phyloP scores from a whole-genome alignment of 2,113 vertebrate species.

The Coptodon bakossiorum region DNA sequence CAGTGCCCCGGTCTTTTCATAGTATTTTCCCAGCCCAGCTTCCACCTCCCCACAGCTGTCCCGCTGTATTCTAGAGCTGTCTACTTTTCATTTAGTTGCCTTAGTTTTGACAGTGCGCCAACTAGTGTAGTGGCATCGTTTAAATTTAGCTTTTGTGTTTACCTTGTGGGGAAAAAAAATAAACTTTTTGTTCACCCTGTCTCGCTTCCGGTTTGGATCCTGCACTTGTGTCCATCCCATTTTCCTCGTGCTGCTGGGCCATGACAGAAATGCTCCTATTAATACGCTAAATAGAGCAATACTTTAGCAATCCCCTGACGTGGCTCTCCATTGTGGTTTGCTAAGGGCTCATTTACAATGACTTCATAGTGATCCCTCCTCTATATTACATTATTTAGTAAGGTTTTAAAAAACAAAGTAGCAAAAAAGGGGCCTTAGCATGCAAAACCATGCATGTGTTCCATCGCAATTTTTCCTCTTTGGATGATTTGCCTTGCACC shows the following conservation, averaged over 20 bases:
- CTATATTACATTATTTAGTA: neutral
- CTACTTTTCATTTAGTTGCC: neutral
- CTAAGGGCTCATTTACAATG: neutral
- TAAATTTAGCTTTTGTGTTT: neutral
- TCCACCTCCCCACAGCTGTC: neutral
- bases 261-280: neutral
- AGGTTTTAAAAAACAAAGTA: neutral
- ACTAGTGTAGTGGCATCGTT: neutral
- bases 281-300: neutral
- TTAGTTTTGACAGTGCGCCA: neutral
- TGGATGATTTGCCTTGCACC: neutral
- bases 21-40: neutral
- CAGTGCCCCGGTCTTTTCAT: neutral
- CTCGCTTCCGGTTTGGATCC: neutral
- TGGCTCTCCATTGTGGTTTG: neutral
- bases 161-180: neutral
- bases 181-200: neutral
- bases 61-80: neutral
- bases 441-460: neutral
- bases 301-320: neutral
- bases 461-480: neutral
- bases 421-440: neutral
- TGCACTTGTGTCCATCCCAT: neutral
- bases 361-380: neutral
- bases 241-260: neutral